A percentile compares a stretch with the other conserved stretches of the same genome.
Evolutionary conservation across 2,113 vertebrate species (phyloP).

Genomic region (Pterocles gutturalis): DNA sequence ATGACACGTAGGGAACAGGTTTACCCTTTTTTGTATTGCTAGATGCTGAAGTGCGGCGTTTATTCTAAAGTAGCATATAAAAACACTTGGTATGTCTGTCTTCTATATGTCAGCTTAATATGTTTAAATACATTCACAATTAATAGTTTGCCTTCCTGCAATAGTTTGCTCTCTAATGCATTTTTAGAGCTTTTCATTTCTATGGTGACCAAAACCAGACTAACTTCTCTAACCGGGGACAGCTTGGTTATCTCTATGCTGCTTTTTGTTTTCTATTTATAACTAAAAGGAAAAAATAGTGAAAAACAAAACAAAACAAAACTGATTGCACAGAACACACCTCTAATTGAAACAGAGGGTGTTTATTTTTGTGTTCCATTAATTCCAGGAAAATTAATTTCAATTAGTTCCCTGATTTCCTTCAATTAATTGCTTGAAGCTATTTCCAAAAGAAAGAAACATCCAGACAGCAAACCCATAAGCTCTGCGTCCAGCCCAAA

Average conservation of each 20-base stretch:
- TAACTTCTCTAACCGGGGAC: background rate
- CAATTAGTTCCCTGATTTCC: background rate
- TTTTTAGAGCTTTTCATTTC: background rate
- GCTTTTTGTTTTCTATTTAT: background rate
- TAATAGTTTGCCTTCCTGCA: background rate
- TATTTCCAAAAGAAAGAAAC: background rate
- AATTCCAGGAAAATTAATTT: background rate
- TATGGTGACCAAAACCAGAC: background rate
- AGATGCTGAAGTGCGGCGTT: background rate
- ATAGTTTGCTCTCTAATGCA: background rate
- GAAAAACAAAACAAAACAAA: background rate
- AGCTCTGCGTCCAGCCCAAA: rapidly evolving
- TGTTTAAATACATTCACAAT: background rate
- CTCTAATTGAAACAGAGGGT: background rate
- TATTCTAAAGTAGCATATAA: background rate
- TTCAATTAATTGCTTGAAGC: background rate
- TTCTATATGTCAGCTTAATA: background rate
- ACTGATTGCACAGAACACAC: background rate
- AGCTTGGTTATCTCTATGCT: no score
- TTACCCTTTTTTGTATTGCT: background rate
- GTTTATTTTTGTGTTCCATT: background rate
- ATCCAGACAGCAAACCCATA: rapidly evolving
- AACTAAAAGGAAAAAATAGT: background rate
- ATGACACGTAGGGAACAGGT: rapidly evolving
- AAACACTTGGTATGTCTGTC: background rate